phyloP scores from a whole-genome alignment of 2,113 vertebrate species.

The Rhombomys opimus region DNA sequence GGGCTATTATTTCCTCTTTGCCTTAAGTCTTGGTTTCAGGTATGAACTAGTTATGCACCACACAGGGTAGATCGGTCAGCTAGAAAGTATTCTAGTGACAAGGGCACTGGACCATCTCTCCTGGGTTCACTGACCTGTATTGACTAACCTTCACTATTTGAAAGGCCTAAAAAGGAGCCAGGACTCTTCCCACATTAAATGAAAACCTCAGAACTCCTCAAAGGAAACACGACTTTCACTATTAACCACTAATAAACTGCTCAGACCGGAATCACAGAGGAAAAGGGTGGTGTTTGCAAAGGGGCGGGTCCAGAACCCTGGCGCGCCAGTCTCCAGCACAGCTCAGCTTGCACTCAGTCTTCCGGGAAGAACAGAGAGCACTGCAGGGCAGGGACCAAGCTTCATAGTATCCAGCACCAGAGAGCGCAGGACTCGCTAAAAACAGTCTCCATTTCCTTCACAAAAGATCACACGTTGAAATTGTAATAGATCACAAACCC shows the following conservation, averaged over 20 bases:
- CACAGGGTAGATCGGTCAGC: not conserved
- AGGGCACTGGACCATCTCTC: not conserved
- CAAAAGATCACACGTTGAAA: not conserved
- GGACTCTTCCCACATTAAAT: not conserved
- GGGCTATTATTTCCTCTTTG: not conserved
- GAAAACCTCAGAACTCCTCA: not conserved
- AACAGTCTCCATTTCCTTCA: not conserved
- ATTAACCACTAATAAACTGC: not conserved
- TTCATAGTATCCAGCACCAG: not conserved
- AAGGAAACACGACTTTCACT: accelerated
- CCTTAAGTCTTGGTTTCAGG: not conserved
- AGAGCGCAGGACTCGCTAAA: not conserved
- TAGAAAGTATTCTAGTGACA: not conserved
- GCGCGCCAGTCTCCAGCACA: not conserved
- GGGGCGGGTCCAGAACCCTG: no score
- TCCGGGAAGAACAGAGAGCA: not conserved
- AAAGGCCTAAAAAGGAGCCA: not conserved
- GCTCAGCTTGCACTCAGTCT: not conserved
- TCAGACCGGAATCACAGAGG: no score
- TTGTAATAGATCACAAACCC: not conserved
- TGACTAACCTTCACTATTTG: not conserved
- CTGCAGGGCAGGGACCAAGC: not conserved
- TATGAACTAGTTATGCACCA: not conserved
- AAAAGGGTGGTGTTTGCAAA: not conserved
- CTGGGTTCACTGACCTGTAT: not conserved